phyloP scores from a whole-genome alignment of 1,140 invertebrate genomes.

The Drosophila ercepeae region DNA sequence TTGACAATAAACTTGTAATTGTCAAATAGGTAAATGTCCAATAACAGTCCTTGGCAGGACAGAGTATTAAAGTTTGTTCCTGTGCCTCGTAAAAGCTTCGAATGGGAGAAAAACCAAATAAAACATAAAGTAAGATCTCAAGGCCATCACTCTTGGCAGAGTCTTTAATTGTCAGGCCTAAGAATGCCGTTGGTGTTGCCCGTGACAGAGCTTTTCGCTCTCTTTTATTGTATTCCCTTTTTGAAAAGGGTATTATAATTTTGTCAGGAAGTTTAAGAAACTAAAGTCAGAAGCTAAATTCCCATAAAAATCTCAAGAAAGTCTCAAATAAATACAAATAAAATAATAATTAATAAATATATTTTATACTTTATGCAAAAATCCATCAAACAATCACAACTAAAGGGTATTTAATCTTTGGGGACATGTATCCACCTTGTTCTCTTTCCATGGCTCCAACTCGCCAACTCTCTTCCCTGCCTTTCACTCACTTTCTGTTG shows the following conservation, averaged over 20 bases:
- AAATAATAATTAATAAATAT: too few relatives aligned
- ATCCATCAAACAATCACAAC: too few relatives aligned
- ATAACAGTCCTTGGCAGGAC: constrained; percentile 1
- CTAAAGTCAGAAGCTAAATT: too few relatives aligned
- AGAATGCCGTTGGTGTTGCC: background rate
- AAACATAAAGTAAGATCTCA: background rate
- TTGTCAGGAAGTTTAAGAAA: constrained; percentile 14
- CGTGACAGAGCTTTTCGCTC: background rate
- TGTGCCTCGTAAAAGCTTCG: background rate
- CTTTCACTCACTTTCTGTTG: background rate
- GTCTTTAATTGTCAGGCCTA: constrained; percentile 17
- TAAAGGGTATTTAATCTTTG: too few relatives aligned
- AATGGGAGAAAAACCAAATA: background rate
- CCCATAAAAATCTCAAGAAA: too few relatives aligned
- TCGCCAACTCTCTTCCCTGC: background rate
- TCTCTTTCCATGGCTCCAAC: background rate
- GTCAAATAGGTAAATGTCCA: background rate
- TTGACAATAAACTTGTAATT: background rate
- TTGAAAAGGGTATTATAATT: background rate
- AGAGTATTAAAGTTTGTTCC: background rate
- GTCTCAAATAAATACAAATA: too few relatives aligned
- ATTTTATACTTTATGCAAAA: too few relatives aligned
- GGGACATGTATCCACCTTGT: too few relatives aligned
- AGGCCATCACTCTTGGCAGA: constrained; percentile 15
- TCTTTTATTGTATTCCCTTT: background rate